phyloP scores from a whole-genome alignment of 2,113 vertebrate species.

The Lepidothrix coronata region DNA sequence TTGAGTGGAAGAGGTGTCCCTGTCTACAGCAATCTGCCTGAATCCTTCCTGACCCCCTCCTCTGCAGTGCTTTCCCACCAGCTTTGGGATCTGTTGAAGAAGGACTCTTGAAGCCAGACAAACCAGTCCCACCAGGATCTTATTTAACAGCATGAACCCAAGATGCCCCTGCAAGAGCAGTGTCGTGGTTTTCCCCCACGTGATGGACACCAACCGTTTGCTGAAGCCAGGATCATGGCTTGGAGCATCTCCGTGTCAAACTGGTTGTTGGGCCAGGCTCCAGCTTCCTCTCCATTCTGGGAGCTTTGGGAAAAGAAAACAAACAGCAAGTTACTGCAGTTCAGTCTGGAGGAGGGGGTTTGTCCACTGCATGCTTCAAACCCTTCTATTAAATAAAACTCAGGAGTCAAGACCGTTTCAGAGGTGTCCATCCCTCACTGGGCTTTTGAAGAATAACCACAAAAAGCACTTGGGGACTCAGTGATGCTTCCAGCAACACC shows the following conservation, averaged over 20 bases:
- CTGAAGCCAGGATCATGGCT: constrained; percentile 94
- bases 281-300: constrained; percentile 88
- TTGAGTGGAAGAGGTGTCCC: background rate
- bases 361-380: background rate
- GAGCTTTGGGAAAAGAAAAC: constrained; percentile 68
- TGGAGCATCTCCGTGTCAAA: constrained; percentile 97
- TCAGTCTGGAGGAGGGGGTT: background rate
- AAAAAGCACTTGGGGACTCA: background rate
- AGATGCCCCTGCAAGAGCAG: rapidly evolving
- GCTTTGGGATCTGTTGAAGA: background rate
- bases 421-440: background rate
- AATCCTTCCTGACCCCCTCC: background rate
- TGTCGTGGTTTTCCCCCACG: background rate
- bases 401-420: background rate
- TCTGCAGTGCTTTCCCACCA: background rate
- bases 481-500: background rate
- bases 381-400: background rate
- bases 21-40: background rate
- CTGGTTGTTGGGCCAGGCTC: constrained; percentile 96
- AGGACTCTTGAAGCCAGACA: background rate
- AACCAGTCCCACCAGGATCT: background rate
- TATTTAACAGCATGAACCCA: background rate
- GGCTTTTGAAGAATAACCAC: background rate
- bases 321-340: background rate
- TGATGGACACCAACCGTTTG: constrained; percentile 82